Conservation (phyloP, 2,888 invertebrate species). For the Tenodera sinensis region DNA sequence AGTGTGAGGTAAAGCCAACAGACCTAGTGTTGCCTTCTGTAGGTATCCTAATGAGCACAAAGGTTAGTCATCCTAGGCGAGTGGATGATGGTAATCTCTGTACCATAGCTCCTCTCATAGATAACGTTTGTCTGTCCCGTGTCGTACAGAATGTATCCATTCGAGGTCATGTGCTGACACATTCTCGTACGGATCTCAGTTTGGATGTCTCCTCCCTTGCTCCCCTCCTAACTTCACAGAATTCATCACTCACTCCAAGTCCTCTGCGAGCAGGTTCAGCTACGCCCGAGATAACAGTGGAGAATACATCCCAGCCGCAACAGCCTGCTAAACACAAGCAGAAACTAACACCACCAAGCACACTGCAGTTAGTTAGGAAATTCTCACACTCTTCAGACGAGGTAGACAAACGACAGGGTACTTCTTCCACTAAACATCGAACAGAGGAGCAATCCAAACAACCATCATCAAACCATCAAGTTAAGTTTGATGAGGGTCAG, state of each 20-base stretch:
- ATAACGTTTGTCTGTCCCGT: conserved; percentile 44
- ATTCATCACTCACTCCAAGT: conserved; percentile 28
- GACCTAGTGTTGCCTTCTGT: conserved; percentile 61
- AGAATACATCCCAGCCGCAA: conserved; percentile 33
- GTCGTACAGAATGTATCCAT: conserved; percentile 43
- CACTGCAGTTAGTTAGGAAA: conserved; percentile 57
- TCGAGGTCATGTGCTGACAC: conserved; percentile 32
- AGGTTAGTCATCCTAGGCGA: conserved; percentile 9
- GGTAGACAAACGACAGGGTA: conserved; percentile 48
- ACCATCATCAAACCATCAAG: conserved; percentile 31
- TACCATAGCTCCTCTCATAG: conserved; percentile 40
- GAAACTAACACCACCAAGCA: conserved; percentile 49
- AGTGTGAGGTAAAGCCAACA: conserved; percentile 38
- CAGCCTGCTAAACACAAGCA: conserved; percentile 36
- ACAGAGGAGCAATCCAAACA: conserved; percentile 22
- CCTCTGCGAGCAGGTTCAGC: conserved; percentile 46
- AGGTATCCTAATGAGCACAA: conserved; percentile 57
- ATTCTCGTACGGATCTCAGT: conserved; percentile 33
- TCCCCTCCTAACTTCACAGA: conserved; percentile 7
- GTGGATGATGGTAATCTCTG: conserved; percentile 1
- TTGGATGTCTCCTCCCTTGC: conserved; percentile 32
- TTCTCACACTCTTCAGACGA: conserved; percentile 69
- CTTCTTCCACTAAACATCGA: conserved; percentile 24
- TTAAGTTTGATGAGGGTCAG: conserved; percentile 48
- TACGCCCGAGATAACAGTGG: conserved; percentile 63